Conservation (phyloP, 2,113 vertebrate genomes). For the Agelaius phoeniceus region DNA sequence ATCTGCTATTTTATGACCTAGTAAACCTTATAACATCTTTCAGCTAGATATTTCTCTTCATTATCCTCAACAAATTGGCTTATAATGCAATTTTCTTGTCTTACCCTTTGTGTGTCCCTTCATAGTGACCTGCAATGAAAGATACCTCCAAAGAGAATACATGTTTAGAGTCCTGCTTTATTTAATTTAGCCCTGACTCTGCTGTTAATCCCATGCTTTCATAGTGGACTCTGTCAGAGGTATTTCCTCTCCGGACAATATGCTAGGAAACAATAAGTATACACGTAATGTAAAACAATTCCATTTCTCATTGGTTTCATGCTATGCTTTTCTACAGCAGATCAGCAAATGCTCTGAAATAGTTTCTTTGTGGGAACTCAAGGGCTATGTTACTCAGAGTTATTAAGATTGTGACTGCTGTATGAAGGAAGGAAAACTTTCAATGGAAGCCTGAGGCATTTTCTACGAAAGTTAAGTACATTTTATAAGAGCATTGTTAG, state of each 20-base stretch:
- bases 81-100: neutral
- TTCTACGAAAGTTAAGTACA: neutral
- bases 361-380: conserved; percentile 16
- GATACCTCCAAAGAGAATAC: neutral
- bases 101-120: neutral
- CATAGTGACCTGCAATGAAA: neutral
- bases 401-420: neutral
- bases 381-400: neutral
- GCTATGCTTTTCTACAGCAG: neutral
- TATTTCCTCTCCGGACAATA: neutral
- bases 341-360: neutral
- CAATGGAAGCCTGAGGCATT: conserved; percentile 1
- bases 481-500: conserved; percentile 32
- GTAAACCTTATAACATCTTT: neutral
- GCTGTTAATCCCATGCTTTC: neutral
- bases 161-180: neutral
- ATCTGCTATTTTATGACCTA: neutral
- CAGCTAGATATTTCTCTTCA: neutral
- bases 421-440: conserved; percentile 39
- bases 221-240: neutral
- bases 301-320: neutral
- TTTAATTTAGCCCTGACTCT: neutral
- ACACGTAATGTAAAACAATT: neutral
- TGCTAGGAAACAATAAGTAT: neutral
- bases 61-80: neutral